Base-by-base conservation (phyloP, 1,140 invertebrate species). In the Stenopsyche tienmushanensis region DNA sequence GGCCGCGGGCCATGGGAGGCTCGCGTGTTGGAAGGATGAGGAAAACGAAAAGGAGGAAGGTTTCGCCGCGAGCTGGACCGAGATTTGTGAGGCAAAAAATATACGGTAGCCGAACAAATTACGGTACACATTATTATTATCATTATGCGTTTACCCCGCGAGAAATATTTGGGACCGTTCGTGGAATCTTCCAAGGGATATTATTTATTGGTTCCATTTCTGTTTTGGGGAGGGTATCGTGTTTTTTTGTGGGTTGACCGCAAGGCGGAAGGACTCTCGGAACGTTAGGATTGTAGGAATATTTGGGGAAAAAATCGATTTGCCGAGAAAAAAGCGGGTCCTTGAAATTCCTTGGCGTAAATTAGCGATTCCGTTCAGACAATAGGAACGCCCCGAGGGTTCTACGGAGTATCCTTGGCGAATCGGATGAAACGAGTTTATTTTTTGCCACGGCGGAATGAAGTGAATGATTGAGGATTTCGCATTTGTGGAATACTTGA, bases 101-200 rank as follows among this genome's bases (percentile, higher is more conserved):
- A 54, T 60, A 68, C 62, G 66, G 66, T 59, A 62, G 62, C 62
- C 66, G 62, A 50, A 64, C 50, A 55, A 64, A 64, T 64, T 64
- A 64, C 24, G 41, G 45, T 52, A 15, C 23, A 57, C 21, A 10
- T 34, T 13, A 25, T 42, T 42, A 57, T 57, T 64, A 42, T 59
- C 47, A 68, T 68, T 57, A 69, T 63, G 55, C 58, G 9, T 63
- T 47, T 57, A 53, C 58, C 58, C 59, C 42, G 50, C 29, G 53
- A 60, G 54, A 60, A 63, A 67, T 63, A 67, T 49, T 52, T 29
- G 25, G 13, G 52, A 21, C 5, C 24, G 3, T 57, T 29, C 24
- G 2, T 7, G 54, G 24, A 53, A 21, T 53, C n/a, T n/a, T n/a
- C n/a, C n/a, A n/a, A n/a, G 17, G 29, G 29, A 34, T 13, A 5